Evolutionary conservation across 2,888 invertebrate species (phyloP), one percentile per base, ranked within the genome.

Genomic region (Chaitophorus viminalis): DNA sequence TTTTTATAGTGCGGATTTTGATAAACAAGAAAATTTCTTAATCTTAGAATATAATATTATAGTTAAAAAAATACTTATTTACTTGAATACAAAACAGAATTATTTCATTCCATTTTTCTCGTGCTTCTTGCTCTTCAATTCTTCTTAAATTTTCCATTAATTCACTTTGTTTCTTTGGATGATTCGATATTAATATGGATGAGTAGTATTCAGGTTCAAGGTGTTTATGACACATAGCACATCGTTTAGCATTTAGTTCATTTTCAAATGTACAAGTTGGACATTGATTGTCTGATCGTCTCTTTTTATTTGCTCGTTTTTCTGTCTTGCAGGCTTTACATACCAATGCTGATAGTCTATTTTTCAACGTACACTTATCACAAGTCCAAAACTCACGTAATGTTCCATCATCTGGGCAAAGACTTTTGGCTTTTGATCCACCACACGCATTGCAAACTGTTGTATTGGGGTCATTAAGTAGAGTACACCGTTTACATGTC

Each of bases 61-160:
- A 65, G n/a, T 17, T 31, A 29, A 14, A 81, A 84, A 88, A 52
- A 74, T 76, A 65, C 21, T 70, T 78, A 91, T 92, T 92, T 90
- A 95, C 95, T 92, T 96, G 95, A 90, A 95, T 95, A 91, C 98
- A 98, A 91, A 96, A 98, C 86, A 95, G 94, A 76, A 98, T 94
- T 89, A 98, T 98, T 90, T 96, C 95, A 91, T 97, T 95, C 97
- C 98, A 98, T 91, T 96, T 96, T 90, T 96, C 95, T 91, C 95
- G 93, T 9, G 97, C 97, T 91, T 97, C 95, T 89, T 95, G 94
- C 91, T 98, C 98, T 91, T 98, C 97, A 77, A 95, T 93, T 88
- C 96, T 93, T 0, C 97, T 92, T 79, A 96, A 92, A 89, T 96
- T 95, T 91, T 96, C 96, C 95, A 96, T 96, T 8, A 96, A 94